Evolutionary conservation across 1,140 invertebrate species (phyloP).

Genomic region (Argopecten irradians): DNA sequence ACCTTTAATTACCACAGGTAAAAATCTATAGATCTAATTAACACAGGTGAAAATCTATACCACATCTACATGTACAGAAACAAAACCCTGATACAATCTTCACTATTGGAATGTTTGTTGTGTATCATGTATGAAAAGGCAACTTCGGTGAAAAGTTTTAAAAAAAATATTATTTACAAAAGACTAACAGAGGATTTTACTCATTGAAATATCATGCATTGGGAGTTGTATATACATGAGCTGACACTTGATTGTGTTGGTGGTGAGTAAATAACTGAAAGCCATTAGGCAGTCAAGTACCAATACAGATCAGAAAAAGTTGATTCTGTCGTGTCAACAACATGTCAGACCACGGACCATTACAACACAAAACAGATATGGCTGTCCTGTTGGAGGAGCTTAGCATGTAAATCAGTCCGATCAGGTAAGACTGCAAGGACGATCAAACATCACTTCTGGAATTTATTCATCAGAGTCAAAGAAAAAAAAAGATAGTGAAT

Average conservation of each 20-base stretch:
- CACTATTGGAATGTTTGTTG: not conserved
- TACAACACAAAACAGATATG: not conserved
- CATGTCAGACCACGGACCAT: not conserved
- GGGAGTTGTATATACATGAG: not conserved
- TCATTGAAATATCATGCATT: not conserved
- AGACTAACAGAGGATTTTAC: not conserved
- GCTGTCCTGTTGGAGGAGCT: not conserved
- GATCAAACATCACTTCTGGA: too few relatives aligned
- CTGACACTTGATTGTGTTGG: not conserved
- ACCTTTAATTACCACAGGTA: not conserved
- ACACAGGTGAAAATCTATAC: not conserved
- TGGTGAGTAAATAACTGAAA: not conserved
- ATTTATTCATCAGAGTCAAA: too few relatives aligned
- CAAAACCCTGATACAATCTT: not conserved
- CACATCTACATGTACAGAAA: not conserved
- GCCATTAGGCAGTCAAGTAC: not conserved
- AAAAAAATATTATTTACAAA: not conserved
- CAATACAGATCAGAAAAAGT: not conserved
- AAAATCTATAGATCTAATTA: not conserved
- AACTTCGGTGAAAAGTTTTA: not conserved
- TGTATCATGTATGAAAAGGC: not conserved
- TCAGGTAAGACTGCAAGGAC: constrained; percentile 21
- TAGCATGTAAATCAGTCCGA: not conserved
- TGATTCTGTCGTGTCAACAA: not conserved
- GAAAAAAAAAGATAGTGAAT: too few relatives aligned